Base-by-base conservation (phyloP, 2,888 invertebrate species). In the Platynereis dumerilii region DNA sequence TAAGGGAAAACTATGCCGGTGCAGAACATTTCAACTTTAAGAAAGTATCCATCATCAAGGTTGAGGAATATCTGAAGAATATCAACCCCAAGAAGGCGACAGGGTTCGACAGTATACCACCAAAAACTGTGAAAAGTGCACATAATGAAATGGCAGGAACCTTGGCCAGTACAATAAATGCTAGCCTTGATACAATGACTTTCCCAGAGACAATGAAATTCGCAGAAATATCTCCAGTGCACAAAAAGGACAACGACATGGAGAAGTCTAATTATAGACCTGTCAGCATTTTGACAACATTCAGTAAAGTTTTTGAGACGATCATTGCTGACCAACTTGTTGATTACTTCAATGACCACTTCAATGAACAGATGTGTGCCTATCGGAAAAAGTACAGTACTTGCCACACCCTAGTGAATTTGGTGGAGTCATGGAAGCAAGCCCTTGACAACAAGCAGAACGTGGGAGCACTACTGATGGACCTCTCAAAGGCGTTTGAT, bases 401-500 rank as follows among this genome's bases (percentile, higher is more conserved):
- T n/a, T 5, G 5, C 48, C 48, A 48, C 17, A 48, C 22, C 7
- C 48, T 48, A 7, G 17, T n/a, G 7, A 12, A 22, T n/a, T n/a
- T 48, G 17, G 10, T 48, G n/a, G 48, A 48, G n/a, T 48, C 48
- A 48, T 48, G 48, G 48, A 48, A 48, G 48, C n/a, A 5, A 22
- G 48, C 48, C 17, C n/a, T 48, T 5, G 48, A 48, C 22, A 48
- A 22, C n/a, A 48, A 48, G 3, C 3, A 48, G 17, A 10, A 7
- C 22, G n/a, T 22, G 3, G 48, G 48, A 5, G 17, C 10, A 20
- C 20, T 48, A 5, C 48, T 48, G 10, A 48, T 48, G 48, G 7
- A 48, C 48, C n/a, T 48, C 7, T 48, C 48, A 7, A 48, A 48
- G 48, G 48, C 48, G 5, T 48, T 48, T n/a, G 48, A 48, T n/a